Evolutionary conservation across 2,113 vertebrate genomes (phyloP).

Genomic region (Oxyruncus cristatus): DNA sequence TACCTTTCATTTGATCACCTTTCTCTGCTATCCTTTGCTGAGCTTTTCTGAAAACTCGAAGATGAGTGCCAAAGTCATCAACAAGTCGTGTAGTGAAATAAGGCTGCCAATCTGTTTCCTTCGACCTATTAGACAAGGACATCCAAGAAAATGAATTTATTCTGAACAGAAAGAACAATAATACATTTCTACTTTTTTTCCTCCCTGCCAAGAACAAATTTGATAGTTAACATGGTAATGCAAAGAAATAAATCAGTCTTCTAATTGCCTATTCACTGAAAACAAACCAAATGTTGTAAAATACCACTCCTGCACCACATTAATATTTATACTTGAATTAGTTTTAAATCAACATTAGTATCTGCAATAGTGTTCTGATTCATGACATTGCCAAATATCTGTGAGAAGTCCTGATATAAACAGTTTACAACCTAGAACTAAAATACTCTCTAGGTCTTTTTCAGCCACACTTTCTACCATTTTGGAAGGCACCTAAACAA

Average conservation of each 20-base stretch:
- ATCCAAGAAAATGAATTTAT: not conserved
- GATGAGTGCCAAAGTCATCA: constrained; percentile 97
- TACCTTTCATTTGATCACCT: constrained; percentile 91
- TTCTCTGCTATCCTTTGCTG: constrained; percentile 90
- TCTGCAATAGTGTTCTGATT: not conserved
- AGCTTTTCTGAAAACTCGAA: constrained; percentile 97
- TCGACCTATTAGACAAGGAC: constrained; percentile 80
- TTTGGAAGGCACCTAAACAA: not conserved
- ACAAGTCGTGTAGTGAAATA: constrained; percentile 98
- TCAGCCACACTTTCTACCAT: not conserved
- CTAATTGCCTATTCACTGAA: not conserved
- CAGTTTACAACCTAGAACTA: not conserved
- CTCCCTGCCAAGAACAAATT: not conserved
- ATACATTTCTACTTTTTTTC: not conserved
- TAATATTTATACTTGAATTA: not conserved
- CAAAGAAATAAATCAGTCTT: not conserved
- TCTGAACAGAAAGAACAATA: not conserved
- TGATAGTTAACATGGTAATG: not conserved
- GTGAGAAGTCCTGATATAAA: not conserved
- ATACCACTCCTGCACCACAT: not conserved
- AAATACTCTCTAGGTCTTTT: not conserved
- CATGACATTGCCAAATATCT: not conserved
- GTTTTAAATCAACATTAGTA: not conserved
- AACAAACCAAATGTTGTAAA: not conserved
- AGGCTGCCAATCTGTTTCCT: constrained; percentile 99